phyloP scores from a whole-genome alignment of 1,140 invertebrate species.

The Rhopalosiphum padi region DNA sequence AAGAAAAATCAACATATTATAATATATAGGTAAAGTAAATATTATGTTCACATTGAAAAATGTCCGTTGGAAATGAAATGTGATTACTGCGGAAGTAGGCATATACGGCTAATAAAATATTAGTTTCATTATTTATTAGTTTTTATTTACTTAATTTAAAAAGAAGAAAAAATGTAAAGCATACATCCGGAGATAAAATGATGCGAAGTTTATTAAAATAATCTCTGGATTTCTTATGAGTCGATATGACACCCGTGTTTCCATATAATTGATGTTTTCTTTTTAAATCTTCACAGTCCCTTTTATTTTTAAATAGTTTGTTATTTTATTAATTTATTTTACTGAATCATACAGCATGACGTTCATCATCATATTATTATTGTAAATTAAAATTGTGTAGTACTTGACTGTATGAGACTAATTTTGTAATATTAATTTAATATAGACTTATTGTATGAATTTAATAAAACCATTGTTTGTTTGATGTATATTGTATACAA shows the following conservation, averaged over 20 bases:
- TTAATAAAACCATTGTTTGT: background rate
- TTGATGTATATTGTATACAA: background rate
- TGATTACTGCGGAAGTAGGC: background rate
- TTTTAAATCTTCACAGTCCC: background rate
- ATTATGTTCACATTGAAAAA: background rate
- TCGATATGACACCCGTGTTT: background rate
- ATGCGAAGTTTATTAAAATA: background rate
- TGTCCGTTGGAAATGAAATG: background rate
- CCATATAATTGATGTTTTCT: background rate
- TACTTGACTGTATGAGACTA: background rate
- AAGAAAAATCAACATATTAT: background rate
- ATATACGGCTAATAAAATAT: background rate
- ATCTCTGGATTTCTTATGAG: background rate
- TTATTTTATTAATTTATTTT: slow-evolving; percentile 8
- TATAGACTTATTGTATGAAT: background rate
- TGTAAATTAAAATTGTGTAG: background rate
- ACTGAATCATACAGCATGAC: background rate
- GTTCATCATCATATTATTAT: background rate
- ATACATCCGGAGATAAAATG: background rate
- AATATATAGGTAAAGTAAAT: background rate
- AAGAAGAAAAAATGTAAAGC: background rate
- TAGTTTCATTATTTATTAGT: background rate
- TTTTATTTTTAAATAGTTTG: slow-evolving; percentile 11
- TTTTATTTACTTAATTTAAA: slow-evolving; percentile 4
- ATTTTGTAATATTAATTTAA: slow-evolving; percentile 29